Conservation (phyloP, 2,888 invertebrate species). For the Agrochola lota region DNA sequence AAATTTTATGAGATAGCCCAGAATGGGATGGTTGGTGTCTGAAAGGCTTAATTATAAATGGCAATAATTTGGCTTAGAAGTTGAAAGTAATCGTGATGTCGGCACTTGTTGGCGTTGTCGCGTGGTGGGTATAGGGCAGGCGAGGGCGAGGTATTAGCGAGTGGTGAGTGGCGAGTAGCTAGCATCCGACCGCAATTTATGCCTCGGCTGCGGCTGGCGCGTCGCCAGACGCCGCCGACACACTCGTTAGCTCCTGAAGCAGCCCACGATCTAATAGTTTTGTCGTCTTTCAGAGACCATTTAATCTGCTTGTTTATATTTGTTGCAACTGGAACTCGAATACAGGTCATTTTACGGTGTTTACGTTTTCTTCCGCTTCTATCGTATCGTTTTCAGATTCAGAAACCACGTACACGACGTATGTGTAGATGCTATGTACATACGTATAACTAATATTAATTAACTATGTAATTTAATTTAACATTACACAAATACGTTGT, state of each 20-base stretch:
- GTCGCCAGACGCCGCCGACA: constrained; percentile 77
- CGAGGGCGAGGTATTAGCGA: constrained; percentile 58
- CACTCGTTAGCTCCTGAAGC: constrained; percentile 83
- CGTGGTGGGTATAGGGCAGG: constrained; percentile 57
- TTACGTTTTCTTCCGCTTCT: constrained; percentile 54
- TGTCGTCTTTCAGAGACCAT: constrained; percentile 80
- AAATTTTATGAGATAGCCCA: constrained; percentile 14
- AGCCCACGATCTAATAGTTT: constrained; percentile 84
- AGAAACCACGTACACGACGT: not conserved
- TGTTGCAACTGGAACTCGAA: constrained; percentile 68
- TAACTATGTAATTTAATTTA: not conserved
- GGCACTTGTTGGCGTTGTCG: constrained; percentile 79
- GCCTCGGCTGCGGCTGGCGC: constrained; percentile 77
- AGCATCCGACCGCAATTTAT: constrained; percentile 80
- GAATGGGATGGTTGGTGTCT: constrained; percentile 31
- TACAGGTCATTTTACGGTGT: constrained; percentile 69
- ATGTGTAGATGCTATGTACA: not conserved
- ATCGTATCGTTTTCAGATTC: constrained; percentile 21
- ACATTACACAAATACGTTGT: not conserved
- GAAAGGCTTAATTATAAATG: constrained; percentile 26
- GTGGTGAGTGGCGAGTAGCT: constrained; percentile 61
- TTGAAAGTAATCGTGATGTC: constrained; percentile 59
- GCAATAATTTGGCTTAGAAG: constrained; percentile 11
- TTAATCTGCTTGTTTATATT: constrained; percentile 84
- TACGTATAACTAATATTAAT: constrained; percentile 6